Percentiles rank a stretch among this genome's conserved stretches.
These are phyloP conservation scores for Lapara coniferarum DNA, from an alignment of 2,888 invertebrate genomes.

Conservation along the genomic window DNA sequence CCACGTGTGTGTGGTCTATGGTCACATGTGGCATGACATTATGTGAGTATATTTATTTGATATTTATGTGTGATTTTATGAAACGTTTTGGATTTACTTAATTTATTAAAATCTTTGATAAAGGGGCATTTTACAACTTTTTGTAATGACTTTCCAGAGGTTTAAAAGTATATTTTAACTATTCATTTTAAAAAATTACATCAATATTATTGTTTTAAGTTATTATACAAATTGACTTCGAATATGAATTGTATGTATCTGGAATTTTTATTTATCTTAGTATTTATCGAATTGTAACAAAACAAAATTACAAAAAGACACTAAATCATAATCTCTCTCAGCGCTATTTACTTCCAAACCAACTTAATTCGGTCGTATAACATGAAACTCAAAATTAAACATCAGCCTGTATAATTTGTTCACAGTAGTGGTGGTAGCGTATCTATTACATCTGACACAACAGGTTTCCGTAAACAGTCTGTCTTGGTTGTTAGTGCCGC, in stretches of 20 bases:
- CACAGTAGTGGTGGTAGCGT: conserved; percentile 36
- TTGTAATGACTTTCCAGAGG: too few relatives aligned
- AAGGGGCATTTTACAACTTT: too few relatives aligned
- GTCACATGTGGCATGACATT: conserved; percentile 57
- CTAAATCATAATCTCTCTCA: background rate
- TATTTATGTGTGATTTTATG: background rate
- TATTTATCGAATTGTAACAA: too few relatives aligned
- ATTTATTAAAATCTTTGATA: background rate
- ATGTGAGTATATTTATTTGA: background rate
- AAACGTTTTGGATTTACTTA: conserved; percentile 11
- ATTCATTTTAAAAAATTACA: too few relatives aligned
- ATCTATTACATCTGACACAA: conserved; percentile 53
- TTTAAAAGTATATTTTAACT: too few relatives aligned
- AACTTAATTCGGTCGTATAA: conserved; percentile 51
- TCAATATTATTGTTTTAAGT: too few relatives aligned
- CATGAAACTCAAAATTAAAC: conserved; percentile 36
- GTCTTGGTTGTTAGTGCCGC: background rate
- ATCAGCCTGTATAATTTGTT: conserved; percentile 61
- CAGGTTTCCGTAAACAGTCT: conserved; percentile 52
- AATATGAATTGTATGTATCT: too few relatives aligned
- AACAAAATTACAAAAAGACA: too few relatives aligned
- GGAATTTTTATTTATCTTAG: too few relatives aligned
- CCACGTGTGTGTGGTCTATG: conserved; percentile 15
- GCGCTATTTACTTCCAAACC: conserved; percentile 16
- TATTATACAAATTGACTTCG: too few relatives aligned